Base-by-base conservation (phyloP, 2,797 vertebrate species). In the Periparus ater region DNA sequence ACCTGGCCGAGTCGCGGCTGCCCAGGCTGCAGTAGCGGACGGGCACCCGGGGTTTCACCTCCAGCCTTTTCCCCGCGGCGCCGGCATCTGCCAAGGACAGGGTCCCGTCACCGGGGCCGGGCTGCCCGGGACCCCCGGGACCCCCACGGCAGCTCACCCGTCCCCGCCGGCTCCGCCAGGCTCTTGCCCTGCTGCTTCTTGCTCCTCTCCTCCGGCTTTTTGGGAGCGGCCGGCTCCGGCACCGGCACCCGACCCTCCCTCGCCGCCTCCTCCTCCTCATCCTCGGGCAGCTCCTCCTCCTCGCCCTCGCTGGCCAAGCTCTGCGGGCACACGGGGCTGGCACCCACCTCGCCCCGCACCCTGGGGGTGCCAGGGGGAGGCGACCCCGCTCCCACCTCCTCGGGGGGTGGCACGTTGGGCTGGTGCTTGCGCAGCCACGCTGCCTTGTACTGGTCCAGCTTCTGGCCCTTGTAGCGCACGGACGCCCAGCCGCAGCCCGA, bases 401-500 rank as follows among this genome's bases (percentile, higher is more conserved):
- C 99, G 0, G 98, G 97, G 2, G 98, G 98, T 0, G 97, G 91
- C 6, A 95, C 58, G 13, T 98, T 97, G 94, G 98, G 98, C 86
- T 99, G 99, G 96, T 99, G 99, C 88, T 99, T 98, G 74, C 98
- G 98, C 57, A 99, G 98, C 99, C 99, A 99, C 34, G 98, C 98
- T 4, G 99, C 99, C 93, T 99, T 99, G 97, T 99, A 99, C 97
- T 99, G 99, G 93, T 99, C 99, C 96, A 99, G 97, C 86, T 99
- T 99, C 98, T 99, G 99, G 11, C 99, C 99, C 48, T 99, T 98
- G 98, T 99, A 99, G 92, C 99, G 99, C 58, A 99, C 99, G 0
- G 99, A 99, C 0, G 99, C 99, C 99, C 99, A 99, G 38, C 99
- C 99, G 6, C 99, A 99, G 86, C 99, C 99, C 0, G 99, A 99